Percentiles rank a stretch among this genome's conserved stretches.
phyloP scores from a whole-genome alignment of 2,113 vertebrate genomes.

The Pseudopipra pipra region DNA sequence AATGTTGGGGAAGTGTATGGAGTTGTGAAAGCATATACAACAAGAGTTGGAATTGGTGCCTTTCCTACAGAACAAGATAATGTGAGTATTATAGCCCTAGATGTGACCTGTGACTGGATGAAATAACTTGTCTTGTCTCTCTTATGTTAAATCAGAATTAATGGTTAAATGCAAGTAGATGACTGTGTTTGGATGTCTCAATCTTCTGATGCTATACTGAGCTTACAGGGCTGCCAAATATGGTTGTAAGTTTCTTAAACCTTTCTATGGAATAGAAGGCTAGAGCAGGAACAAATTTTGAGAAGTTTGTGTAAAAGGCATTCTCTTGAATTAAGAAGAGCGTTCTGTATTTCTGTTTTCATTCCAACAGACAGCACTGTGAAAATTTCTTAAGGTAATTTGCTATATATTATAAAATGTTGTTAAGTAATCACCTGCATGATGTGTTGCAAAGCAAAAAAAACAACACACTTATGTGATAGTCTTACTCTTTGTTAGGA shows the following conservation, averaged over 20 bases:
- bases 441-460: neutral
- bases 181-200: neutral
- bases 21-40: constrained; percentile 95
- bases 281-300: neutral
- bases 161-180: neutral
- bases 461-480: neutral
- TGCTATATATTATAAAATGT: neutral
- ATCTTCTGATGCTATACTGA: neutral
- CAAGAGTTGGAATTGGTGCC: constrained; percentile 93
- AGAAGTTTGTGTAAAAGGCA: neutral
- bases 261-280: neutral
- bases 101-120: neutral
- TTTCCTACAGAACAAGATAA: constrained; percentile 95
- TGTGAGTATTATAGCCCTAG: constrained; percentile 73
- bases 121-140: neutral
- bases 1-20: constrained; percentile 93
- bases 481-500: constrained; percentile 70
- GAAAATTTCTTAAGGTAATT: neutral
- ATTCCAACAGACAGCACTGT: neutral
- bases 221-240: neutral
- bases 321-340: neutral
- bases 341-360: neutral
- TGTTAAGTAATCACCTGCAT: neutral
- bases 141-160: neutral
- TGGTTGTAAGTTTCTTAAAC: neutral